These are phyloP conservation scores for Amiota mariae DNA, from an alignment of 2,888 invertebrate species.

Conservation along the genomic window DNA sequence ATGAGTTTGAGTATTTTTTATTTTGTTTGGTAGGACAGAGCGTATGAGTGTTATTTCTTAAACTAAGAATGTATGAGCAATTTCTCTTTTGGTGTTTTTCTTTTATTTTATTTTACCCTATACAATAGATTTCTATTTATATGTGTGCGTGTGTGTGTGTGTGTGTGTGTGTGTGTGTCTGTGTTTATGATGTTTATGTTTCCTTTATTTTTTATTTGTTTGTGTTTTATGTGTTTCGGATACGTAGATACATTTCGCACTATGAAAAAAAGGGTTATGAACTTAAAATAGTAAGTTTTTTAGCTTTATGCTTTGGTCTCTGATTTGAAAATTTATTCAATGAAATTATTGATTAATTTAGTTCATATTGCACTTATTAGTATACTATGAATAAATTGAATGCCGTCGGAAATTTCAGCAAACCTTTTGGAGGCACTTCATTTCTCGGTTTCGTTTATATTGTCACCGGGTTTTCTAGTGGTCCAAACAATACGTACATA, in stretches of 20 bases:
- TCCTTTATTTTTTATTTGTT: background rate
- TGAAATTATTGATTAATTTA: no score
- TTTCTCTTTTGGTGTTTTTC: conserved; percentile 41
- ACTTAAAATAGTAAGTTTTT: background rate
- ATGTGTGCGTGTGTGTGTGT: conserved; percentile 5
- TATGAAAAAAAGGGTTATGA: conserved; percentile 23
- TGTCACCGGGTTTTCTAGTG: no score
- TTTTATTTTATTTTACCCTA: background rate
- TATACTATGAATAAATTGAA: no score
- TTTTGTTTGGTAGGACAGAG: conserved; percentile 23
- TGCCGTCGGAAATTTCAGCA: no score
- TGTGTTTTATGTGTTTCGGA: background rate
- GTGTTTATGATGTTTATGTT: background rate
- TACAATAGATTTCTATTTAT: background rate
- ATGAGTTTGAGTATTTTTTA: conserved; percentile 7
- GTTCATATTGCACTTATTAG: no score
- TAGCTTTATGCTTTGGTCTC: no score
- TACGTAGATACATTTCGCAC: background rate
- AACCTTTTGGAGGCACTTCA: no score
- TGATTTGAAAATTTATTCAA: no score
- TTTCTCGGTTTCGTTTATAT: no score
- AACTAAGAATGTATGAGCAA: no score
- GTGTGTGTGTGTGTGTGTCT: conserved; percentile 7
- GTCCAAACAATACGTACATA: no score
- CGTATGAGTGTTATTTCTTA: conserved; percentile 56